These are phyloP conservation scores for Drosophila oshimai DNA, from an alignment of 1,140 invertebrate genomes.

Conservation along the genomic window DNA sequence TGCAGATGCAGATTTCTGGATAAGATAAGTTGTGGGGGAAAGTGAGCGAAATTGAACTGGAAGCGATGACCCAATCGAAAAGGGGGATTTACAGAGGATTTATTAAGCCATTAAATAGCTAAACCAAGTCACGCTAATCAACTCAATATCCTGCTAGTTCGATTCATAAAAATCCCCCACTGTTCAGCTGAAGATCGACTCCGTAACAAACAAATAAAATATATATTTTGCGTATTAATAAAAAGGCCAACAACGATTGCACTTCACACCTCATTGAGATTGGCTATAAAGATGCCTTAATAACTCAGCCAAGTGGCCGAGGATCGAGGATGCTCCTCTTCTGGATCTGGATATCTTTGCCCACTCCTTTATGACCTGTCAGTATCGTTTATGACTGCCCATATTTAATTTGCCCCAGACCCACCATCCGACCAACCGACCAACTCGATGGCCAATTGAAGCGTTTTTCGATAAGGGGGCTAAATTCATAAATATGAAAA, in stretches of 20 bases:
- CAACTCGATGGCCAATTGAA: constrained; percentile 71
- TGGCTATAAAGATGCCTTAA: constrained; percentile 82
- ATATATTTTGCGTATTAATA: constrained; percentile 78
- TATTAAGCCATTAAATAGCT: constrained; percentile 25
- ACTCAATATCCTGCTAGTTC: constrained; percentile 1
- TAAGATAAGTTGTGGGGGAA: constrained; percentile 11
- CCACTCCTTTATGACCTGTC: constrained; percentile 37
- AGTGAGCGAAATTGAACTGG: constrained; percentile 1
- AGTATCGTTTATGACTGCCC: constrained; percentile 79
- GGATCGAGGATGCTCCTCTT: constrained; percentile 20
- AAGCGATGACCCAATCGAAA: background rate
- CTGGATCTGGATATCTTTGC: background rate
- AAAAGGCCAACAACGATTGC: constrained; percentile 76
- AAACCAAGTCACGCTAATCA: constrained; percentile 16
- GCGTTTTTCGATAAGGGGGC: constrained; percentile 71
- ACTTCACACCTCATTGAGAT: constrained; percentile 82
- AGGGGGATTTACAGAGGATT: constrained; percentile 10
- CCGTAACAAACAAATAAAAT: constrained; percentile 66
- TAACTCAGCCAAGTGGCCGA: constrained; percentile 76
- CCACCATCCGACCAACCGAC: too few relatives aligned
- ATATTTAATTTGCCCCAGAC: constrained; percentile 72
- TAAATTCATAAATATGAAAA: constrained; percentile 81
- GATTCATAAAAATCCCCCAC: constrained; percentile 12
- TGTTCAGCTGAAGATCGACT: constrained; percentile 12
- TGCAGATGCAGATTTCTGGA: constrained; percentile 9